These are phyloP conservation scores for Physeter macrocephalus DNA, from an alignment of 2,113 vertebrate species.

Conservation along the genomic window DNA sequence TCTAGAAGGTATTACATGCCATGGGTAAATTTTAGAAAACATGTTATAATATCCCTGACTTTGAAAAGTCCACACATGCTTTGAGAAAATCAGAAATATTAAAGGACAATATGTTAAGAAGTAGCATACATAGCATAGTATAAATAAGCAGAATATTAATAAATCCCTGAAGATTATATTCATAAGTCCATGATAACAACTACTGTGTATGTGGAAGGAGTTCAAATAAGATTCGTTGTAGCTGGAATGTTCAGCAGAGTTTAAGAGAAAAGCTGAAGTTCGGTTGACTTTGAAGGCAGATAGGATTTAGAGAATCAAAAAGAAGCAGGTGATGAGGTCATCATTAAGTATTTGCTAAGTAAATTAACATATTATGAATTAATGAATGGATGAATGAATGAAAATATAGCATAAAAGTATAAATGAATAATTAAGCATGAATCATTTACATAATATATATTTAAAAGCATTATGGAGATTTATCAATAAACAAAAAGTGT, in stretches of 20 bases:
- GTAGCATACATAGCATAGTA: not conserved
- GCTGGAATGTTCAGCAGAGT: not conserved
- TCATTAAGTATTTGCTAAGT: not conserved
- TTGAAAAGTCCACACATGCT: not conserved
- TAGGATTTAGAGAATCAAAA: not conserved
- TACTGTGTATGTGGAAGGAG: not conserved
- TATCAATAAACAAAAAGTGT: not conserved
- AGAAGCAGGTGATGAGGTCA: not conserved
- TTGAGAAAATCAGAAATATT: not conserved
- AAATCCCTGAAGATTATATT: not conserved
- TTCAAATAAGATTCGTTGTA: not conserved
- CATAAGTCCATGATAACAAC: not conserved
- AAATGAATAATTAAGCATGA: not conserved
- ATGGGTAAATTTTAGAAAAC: not conserved
- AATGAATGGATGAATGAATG: not conserved
- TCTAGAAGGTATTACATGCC: not conserved
- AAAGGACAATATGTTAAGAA: not conserved
- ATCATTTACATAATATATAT: not conserved
- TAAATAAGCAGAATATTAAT: not conserved
- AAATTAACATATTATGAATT: not conserved
- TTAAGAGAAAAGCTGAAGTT: not conserved
- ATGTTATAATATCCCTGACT: not conserved
- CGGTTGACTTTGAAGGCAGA: not conserved
- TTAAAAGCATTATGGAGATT: not conserved
- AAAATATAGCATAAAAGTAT: not conserved